These are phyloP conservation scores for Phyllotis vaccarum DNA, from an alignment of 2,797 vertebrate species.

Conservation along the genomic window DNA sequence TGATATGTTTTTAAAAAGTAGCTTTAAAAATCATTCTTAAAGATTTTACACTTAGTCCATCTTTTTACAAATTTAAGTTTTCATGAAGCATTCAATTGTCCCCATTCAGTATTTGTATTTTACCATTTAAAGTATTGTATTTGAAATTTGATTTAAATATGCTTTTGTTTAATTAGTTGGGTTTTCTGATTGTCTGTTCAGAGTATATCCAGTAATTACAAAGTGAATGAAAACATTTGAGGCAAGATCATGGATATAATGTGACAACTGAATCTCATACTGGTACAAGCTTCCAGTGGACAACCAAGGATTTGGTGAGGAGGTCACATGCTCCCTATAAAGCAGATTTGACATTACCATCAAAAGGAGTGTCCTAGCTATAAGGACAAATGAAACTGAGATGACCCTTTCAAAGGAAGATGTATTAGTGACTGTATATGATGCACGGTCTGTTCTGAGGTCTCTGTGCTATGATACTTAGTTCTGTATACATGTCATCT, in stretches of 20 bases:
- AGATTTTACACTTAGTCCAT: not conserved
- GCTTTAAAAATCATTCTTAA: not conserved
- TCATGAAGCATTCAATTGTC: not conserved
- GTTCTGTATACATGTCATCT: not conserved
- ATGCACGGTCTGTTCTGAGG: no score
- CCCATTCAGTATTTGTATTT: not conserved
- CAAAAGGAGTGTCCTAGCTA: not conserved
- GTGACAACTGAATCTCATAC: not conserved
- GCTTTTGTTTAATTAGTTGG: not conserved
- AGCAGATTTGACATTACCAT: not conserved
- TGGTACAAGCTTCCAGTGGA: not conserved
- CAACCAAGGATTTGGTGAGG: not conserved
- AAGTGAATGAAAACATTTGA: not conserved
- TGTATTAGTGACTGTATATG: no score
- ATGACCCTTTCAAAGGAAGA: not conserved
- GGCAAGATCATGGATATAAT: not conserved
- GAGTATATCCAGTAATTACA: not conserved
- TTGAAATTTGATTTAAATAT: not conserved
- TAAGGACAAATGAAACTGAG: not conserved
- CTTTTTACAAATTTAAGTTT: not conserved
- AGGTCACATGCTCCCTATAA: no score
- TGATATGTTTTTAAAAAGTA: not conserved
- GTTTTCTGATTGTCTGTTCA: no score
- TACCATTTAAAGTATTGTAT: not conserved
- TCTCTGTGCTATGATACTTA: not conserved